phyloP scores from a whole-genome alignment of 2,888 invertebrate genomes.

The Andrena flavipes region DNA sequence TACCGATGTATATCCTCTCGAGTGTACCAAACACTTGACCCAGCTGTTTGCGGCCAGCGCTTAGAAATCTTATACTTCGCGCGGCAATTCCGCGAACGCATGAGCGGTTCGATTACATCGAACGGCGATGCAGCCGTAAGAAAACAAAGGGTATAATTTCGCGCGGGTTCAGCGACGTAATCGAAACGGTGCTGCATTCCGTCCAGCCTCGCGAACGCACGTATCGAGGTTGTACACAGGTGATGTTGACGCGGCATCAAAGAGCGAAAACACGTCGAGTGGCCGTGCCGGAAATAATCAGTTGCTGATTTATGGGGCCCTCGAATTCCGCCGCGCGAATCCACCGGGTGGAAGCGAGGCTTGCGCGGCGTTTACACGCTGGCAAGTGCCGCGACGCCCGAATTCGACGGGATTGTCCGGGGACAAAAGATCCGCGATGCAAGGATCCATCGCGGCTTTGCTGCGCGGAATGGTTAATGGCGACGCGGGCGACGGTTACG shows the following conservation, averaged over 20 bases:
- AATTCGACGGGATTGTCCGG: constrained; percentile 47
- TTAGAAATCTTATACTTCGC: constrained; percentile 21
- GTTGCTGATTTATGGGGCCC: constrained; percentile 40
- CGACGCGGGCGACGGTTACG: constrained; percentile 62
- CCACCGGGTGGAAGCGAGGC: constrained; percentile 24
- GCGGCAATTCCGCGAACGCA: constrained; percentile 58
- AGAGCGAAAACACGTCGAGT: constrained; percentile 22
- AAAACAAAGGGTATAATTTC: constrained; percentile 26
- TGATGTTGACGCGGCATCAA: not conserved
- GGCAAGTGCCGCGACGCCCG: constrained; percentile 14
- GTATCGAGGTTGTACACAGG: not conserved
- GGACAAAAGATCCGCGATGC: constrained; percentile 62
- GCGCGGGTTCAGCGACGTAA: not conserved
- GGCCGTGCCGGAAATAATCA: constrained; percentile 35
- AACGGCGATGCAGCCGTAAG: constrained; percentile 33
- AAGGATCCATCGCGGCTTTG: constrained; percentile 54
- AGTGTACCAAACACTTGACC: constrained; percentile 15
- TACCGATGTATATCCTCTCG: not conserved
- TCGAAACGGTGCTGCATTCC: constrained; percentile 16
- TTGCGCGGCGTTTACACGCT: constrained; percentile 35
- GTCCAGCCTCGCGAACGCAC: constrained; percentile 15
- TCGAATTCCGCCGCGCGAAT: constrained; percentile 23
- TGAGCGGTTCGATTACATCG: constrained; percentile 47
- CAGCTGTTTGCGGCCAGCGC: not conserved
- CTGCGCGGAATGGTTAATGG: constrained; percentile 66